Conservation (phyloP, 2,888 invertebrate species). For the Onchidella celtica region DNA sequence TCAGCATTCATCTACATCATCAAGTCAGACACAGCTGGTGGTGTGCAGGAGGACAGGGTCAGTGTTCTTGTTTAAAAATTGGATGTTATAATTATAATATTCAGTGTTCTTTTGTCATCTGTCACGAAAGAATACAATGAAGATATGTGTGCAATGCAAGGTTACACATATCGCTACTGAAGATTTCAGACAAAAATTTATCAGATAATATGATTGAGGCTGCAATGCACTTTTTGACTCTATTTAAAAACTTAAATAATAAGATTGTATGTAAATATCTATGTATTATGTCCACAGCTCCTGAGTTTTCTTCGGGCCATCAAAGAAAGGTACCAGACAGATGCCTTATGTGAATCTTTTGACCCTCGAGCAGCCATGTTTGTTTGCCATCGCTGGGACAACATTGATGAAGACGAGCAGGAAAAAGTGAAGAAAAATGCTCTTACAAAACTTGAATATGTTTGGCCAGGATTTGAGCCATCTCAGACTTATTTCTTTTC, state of each 20-base stretch:
- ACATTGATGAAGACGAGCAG: conserved; percentile 59
- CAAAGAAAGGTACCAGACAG: conserved; percentile 51
- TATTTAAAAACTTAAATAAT: too few species aligned
- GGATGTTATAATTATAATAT: too few species aligned
- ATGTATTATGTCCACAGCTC: conserved; percentile 53
- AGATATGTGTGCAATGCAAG: too few species aligned
- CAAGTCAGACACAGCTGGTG: conserved; percentile 74
- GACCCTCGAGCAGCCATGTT: conserved; percentile 71
- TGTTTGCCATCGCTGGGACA: conserved; percentile 74
- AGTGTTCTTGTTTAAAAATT: conserved; percentile 38
- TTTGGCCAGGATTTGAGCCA: conserved; percentile 67
- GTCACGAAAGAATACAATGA: too few species aligned
- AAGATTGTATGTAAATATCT: too few species aligned
- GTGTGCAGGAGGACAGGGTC: conserved; percentile 76
- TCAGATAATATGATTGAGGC: too few species aligned
- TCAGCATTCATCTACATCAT: conserved; percentile 75
- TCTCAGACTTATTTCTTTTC: conserved; percentile 68
- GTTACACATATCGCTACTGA: too few species aligned
- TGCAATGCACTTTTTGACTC: too few species aligned
- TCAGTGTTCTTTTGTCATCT: too few species aligned
- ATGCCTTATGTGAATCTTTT: conserved; percentile 47
- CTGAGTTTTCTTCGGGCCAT: conserved; percentile 64
- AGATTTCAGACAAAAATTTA: too few species aligned
- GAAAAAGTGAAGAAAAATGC: conserved; percentile 65
- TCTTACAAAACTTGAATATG: conserved; percentile 58